These are phyloP conservation scores for Poecilia wingei DNA, from an alignment of 2,797 vertebrate genomes.

Conservation along the genomic window DNA sequence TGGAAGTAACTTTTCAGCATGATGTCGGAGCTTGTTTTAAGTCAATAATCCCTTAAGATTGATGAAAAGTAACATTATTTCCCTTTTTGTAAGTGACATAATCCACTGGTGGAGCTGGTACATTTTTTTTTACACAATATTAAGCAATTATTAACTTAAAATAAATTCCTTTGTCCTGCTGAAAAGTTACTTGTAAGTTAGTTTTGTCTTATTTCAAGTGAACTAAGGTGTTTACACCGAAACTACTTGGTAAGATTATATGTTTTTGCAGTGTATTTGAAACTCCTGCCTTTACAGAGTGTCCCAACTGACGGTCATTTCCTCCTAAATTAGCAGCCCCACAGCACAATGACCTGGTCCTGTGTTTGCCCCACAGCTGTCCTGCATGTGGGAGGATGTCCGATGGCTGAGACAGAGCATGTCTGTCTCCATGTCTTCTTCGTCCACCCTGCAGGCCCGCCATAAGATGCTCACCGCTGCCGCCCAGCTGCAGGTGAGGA, in stretches of 20 bases:
- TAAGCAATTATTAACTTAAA: neutral
- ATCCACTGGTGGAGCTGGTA: no score
- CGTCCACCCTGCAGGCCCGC: slow-evolving; percentile 90
- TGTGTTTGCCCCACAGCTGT: slow-evolving; percentile 80
- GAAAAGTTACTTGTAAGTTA: neutral
- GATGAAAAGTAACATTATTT: no score
- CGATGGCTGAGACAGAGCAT: slow-evolving; percentile 93
- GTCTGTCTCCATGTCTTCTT: slow-evolving; percentile 91
- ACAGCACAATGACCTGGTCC: neutral
- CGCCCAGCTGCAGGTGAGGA: slow-evolving; percentile 92
- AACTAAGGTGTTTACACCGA: neutral
- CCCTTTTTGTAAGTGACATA: no score
- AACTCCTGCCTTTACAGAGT: neutral
- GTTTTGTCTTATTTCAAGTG: neutral
- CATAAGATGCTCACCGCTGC: slow-evolving; percentile 96
- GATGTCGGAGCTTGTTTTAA: no score
- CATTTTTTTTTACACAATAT: neutral
- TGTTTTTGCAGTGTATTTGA: neutral
- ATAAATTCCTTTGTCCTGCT: neutral
- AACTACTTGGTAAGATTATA: neutral
- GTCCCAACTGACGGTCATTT: neutral
- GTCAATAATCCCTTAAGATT: no score
- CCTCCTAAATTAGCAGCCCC: neutral
- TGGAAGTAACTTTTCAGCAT: no score
- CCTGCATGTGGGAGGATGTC: slow-evolving; percentile 98